Evolutionary conservation across 2,797 vertebrate genomes (phyloP), one percentile per base, ranked within the genome.

Genomic region (Thunnus albacares): DNA sequence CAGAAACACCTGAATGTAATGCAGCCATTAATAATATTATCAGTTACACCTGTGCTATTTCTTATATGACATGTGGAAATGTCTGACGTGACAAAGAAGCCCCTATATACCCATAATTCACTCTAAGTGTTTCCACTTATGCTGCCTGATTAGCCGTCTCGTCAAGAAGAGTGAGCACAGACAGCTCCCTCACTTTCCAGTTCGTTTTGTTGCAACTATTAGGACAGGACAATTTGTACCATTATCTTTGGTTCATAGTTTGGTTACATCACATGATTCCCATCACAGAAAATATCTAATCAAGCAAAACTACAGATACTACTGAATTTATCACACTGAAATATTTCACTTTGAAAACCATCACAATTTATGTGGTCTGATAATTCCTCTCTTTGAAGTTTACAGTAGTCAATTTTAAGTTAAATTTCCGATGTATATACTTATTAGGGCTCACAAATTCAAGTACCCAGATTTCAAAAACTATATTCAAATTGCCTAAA

Each of bases 51-150:
- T 47, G 43, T 43, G 17, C 24, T 17, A 33, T 43, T 59, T 35
- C 57, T 68, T 18, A 7, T 22, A 13, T 41, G 33, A 35, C 11
- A 20, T 55, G 56, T 28, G 66, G 67, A 52, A 22, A 70, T 26
- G 53, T 68, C 26, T 26, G n/a, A 26, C 11, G 10, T 52, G n/a
- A 71, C 71, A 66, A 63, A 14, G 22, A 15, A 9, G 10, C 45
- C 3, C 22, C 20, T 20, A 56, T 22, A n/a, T 5, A 30, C 35
- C 26, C 64, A 33, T n/a, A 38, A n/a, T 56, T 53, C 51, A 41
- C 78, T 55, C 43, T 71, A 28, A 20, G 11, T 18, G 30, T 56
- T 67, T 79, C 53, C 22, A 18, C 15, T 49, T 20, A 70, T 56
- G 59, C 22, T 64, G 30, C 24, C 13, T 67, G 20, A 71, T 71